phyloP scores from a whole-genome alignment of 1,140 invertebrate species.

The Temnothorax nylanderi region DNA sequence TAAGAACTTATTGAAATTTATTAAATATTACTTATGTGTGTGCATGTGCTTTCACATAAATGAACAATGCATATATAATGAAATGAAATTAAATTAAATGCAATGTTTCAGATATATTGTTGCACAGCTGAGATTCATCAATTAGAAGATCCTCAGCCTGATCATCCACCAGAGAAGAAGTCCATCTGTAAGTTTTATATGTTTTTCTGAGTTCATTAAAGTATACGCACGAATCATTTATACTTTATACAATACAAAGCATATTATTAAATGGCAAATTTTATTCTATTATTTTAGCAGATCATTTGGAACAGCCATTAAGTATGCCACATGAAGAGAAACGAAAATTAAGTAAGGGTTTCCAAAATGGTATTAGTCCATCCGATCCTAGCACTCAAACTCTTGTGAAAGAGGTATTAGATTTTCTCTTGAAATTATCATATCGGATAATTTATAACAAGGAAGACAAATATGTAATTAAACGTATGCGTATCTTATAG shows the following conservation, averaged over 20 bases:
- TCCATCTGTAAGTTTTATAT: constrained; percentile 78
- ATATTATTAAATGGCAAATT: not conserved
- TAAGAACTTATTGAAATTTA: not conserved
- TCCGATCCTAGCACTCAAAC: constrained; percentile 82
- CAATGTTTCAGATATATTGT: constrained; percentile 77
- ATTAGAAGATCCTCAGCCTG: constrained; percentile 79
- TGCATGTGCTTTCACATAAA: not conserved
- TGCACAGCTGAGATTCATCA: constrained; percentile 82
- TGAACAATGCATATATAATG: not conserved
- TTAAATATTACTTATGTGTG: not conserved
- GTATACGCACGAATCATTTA: not conserved
- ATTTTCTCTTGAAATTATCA: constrained; percentile 16
- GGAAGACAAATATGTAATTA: not conserved
- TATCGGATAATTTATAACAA: not conserved
- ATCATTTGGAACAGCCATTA: constrained; percentile 82
- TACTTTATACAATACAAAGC: not conserved
- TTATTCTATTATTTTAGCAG: constrained; percentile 73
- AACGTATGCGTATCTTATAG: constrained; percentile 48
- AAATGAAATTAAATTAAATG: constrained; percentile 15
- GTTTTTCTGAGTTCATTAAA: not conserved
- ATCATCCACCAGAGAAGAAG: constrained; percentile 82
- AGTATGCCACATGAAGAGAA: constrained; percentile 81
- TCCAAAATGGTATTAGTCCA: constrained; percentile 83
- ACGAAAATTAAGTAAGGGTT: constrained; percentile 80
- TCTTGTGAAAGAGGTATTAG: constrained; percentile 81